Evolutionary conservation across 2,113 vertebrate species (phyloP), one percentile per base, ranked within the genome.

Genomic region (Leuciscus idus): DNA sequence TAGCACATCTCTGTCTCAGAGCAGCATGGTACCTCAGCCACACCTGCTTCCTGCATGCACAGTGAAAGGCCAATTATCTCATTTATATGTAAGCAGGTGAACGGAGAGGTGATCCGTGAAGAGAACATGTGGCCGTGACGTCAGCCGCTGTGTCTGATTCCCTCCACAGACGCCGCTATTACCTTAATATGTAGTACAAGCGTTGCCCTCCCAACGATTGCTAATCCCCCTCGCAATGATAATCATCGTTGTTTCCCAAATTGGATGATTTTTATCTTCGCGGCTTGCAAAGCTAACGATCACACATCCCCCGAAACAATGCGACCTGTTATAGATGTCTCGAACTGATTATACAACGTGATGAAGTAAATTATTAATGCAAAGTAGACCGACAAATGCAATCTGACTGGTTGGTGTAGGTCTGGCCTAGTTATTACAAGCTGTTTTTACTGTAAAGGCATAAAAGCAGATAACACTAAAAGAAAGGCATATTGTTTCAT

Each of bases 281-380:
- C 21, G 28, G 46, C 28, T 83, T 70, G 48, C 52, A n/a, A 46
- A 50, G 81, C 46, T 64, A 73, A 50, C 68, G 43, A 79, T 73
- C 52, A 6, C 68, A 62, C 52, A 62, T 73, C 57, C 39, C 23
- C 26, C 50, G 30, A 72, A 28, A 48, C 66, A 78, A 21, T 15
- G 72, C 19, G 21, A 52, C 19, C 17, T 36, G 79, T 36, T 86
- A 84, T 84, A 81, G 81, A 55, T 33, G 81, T 83, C 26, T 36
- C 2, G 33, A 75, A 72, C 85, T 61, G 59, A 75, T 86, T 83
- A 84, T 59, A 86, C 59, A 33, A 70, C 10, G 70, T 89, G 85
- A 84, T 86, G 70, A 85, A 79, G 85, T 66, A 68, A 89, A 89
- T 89, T 89, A 84, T 86, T 89, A 83, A 89, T 70, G 33, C 48